Evolutionary conservation across 1,140 invertebrate genomes (phyloP), one percentile per base, ranked within the genome.

Genomic region (Bombus fervidus): DNA sequence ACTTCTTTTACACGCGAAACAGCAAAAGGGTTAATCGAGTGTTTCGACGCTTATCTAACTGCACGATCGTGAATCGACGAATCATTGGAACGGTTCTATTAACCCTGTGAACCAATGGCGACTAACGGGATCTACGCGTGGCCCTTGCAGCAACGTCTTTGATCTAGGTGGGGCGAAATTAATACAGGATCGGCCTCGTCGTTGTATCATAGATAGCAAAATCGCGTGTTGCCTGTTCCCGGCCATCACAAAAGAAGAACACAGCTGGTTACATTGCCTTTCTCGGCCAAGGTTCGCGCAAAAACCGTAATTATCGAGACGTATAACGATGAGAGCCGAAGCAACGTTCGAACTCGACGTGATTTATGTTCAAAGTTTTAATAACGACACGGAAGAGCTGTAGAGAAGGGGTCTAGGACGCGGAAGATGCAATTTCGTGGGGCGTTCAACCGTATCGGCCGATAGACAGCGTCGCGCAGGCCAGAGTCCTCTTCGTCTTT

Each of bases 21-120:
- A 41, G 0, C 15, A 25, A 41, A 41, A 59, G 13, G 13, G 28
- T 77, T 39, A 64, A 78, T 78, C 39, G 57, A 25, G 28, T 6
- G 78, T 31, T 78, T 81, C 78, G 47, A 57, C 47, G 53, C 74
- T 89, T 87, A 85, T 85, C 73, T 47, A 6, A 62, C 43, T 81
- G 47, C 53, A 66, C 68, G 73, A 89, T 89, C 81, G n/a, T 4
- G 59, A 82, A 87, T 89, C 79, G 74, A 77, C 64, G 81, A 87
- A 83, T 87, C 72, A 79, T 87, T 71, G 68, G 71, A 87, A 87
- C 79, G 79, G 59, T 78, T 89, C 89, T 86, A 90, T 90, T 90
- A 90, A 90, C 82, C 82, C 76, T 59, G 43, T 72, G 77, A 87
- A 73, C 88, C 81, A 62, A 28, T 74, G 53, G 62, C 81, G 62